phyloP scores from a whole-genome alignment of 2,113 vertebrate genomes.

The Siniperca knerii region DNA sequence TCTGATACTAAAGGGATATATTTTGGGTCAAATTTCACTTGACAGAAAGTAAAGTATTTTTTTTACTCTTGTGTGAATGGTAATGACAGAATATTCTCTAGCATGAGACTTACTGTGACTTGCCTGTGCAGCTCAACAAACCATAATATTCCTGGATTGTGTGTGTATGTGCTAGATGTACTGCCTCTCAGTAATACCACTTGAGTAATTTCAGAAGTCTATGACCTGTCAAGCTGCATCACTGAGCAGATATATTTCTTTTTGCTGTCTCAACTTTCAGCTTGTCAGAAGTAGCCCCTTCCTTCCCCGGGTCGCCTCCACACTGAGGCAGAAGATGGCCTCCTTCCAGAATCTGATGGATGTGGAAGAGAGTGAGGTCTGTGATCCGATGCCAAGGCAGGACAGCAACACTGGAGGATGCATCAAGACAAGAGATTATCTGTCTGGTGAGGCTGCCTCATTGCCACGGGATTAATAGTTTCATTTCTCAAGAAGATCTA shows the following conservation, averaged over 20 bases:
- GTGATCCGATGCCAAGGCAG: constrained; percentile 58
- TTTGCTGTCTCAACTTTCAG: constrained; percentile 64
- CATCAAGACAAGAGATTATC: constrained; percentile 75
- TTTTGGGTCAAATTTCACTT: neutral
- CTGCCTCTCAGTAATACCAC: constrained; percentile 33
- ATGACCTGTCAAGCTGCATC: constrained; percentile 55
- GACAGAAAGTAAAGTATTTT: neutral
- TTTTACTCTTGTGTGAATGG: neutral
- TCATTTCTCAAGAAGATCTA: constrained; percentile 52
- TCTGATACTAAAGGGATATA: neutral
- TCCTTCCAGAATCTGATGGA: constrained; percentile 83
- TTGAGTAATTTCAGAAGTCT: constrained; percentile 48
- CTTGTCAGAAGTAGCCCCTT: constrained; percentile 70
- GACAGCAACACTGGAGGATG: constrained; percentile 62
- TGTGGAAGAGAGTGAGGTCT: constrained; percentile 73
- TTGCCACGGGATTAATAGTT: constrained; percentile 69
- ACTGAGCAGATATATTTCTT: constrained; percentile 54
- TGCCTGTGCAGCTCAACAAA: constrained; percentile 2
- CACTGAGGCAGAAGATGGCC: constrained; percentile 84
- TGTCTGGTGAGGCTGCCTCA: constrained; percentile 76
- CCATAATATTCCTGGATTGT: neutral
- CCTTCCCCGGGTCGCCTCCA: constrained; percentile 70
- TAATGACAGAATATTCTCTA: constrained; percentile 5
- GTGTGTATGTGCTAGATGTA: constrained; percentile 31
- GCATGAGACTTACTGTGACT: neutral